Base-by-base conservation (phyloP, 2,888 invertebrate genomes). In the Thereva unica region DNA sequence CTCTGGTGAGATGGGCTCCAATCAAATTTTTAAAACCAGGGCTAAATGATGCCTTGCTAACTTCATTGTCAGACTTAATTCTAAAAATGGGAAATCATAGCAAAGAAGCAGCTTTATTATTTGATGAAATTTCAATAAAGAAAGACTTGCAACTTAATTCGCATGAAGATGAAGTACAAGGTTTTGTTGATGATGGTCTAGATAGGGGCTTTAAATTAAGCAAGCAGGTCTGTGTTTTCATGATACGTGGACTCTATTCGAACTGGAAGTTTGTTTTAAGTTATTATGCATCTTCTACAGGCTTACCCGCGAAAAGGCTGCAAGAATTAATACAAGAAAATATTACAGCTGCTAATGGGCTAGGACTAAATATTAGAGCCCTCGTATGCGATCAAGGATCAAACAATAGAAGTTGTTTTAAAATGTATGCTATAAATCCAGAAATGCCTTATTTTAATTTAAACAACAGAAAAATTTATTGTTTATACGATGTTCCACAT, bases 71-170 rank as follows among this genome's bases (percentile, higher is more conserved):
- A 9, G 23, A 47, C 37, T 53, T 50, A 8, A 10, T 45, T 55
- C 38, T 9, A 34, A 59, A 65, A 12, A 52, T 68, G 52, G 59
- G 45, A 37, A 42, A 42, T 41, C 44, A 45, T 38, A 52, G 34
- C n/a, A 68, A 52, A 59, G 65, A 59, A 12, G 59, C 50, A 35
- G 38, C 54, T n/a, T 56, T 68, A 42, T 50, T 68, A 35, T 55
- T 59, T 59, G 65, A 68, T 38, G 59, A 68, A 45, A 59, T 59
- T 23, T 40, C 53, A 10, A 57, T 67, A 5, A 64, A 53, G 50
- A 67, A 42, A 55, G 64, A 57, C 8, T 44, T 61, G 23, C 61
- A 67, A 38, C 61, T 61, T 52, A 67, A 67, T 61, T 44, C 53
- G 3, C 35, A 53, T 40, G 38, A 61, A 37, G 61, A 67, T 54